A percentile compares a stretch with the other conserved stretches of the same genome.
These are phyloP conservation scores for Clarias platycephalus DNA, from an alignment of 2,797 vertebrate genomes.

Conservation along the genomic window DNA sequence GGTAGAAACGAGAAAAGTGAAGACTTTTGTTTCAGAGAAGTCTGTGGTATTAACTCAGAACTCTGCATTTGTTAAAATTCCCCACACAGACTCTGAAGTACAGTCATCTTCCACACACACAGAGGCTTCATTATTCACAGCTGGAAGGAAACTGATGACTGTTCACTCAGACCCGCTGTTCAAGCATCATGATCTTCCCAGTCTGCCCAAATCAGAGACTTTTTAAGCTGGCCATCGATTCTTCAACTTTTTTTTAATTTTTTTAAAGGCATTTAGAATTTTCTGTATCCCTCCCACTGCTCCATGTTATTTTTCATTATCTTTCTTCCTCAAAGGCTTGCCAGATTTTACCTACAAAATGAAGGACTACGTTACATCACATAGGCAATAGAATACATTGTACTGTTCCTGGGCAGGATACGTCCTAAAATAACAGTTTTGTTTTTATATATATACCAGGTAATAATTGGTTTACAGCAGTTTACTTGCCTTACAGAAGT, in stretches of 20 bases:
- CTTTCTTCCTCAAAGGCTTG: neutral
- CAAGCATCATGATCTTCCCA: neutral
- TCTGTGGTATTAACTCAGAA: constrained; percentile 17
- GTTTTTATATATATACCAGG: neutral
- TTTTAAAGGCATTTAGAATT: neutral
- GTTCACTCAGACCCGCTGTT: constrained; percentile 47
- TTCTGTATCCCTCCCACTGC: neutral
- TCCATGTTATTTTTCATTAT: neutral
- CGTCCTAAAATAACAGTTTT: neutral
- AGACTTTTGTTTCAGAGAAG: constrained; percentile 8
- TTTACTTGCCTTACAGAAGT: neutral
- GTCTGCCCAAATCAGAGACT: constrained; percentile 52
- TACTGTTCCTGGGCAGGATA: constrained; percentile 6
- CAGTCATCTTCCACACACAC: neutral
- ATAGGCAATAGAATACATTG: neutral
- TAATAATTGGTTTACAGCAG: neutral
- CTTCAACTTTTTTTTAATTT: neutral
- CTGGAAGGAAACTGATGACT: constrained; percentile 33
- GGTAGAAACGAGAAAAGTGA: constrained; percentile 51
- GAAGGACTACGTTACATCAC: neutral
- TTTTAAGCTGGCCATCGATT: constrained; percentile 35
- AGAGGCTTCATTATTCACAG: constrained; percentile 8
- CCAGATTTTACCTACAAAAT: neutral
- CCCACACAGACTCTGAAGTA: neutral
- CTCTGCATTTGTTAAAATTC: constrained; percentile 7